Conservation (phyloP, 1,140 invertebrate genomes). For the Triops longicaudatus region DNA sequence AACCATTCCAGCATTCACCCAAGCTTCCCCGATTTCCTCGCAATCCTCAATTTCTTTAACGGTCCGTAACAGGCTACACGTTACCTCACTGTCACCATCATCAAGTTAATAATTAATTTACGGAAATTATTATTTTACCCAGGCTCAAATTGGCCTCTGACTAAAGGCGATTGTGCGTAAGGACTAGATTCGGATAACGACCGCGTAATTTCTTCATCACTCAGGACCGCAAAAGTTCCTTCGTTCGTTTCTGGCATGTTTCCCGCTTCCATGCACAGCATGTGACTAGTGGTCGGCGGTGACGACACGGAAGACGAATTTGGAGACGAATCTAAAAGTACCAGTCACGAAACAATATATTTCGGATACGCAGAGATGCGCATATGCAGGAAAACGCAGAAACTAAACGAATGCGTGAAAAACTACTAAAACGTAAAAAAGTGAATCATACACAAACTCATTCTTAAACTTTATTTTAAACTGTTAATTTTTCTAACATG, state of each 20-base stretch:
- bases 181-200: constrained; percentile 25
- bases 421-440: too few species aligned
- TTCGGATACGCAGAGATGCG: too few species aligned
- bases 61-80: neutral
- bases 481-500: too few species aligned
- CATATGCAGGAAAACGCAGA: too few species aligned
- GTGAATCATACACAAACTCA: too few species aligned
- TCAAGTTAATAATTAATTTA: neutral
- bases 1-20: constrained; percentile 23
- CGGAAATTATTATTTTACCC: neutral
- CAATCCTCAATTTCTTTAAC: neutral
- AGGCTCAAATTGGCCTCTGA: neutral
- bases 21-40: constrained; percentile 9
- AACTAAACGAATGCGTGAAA: too few species aligned
- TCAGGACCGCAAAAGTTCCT: constrained; percentile 22
- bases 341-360: neutral
- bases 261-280: neutral
- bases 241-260: neutral
- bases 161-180: constrained; percentile 18
- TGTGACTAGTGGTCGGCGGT: neutral
- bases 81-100: neutral
- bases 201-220: constrained; percentile 26
- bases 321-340: neutral
- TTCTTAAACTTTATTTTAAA: too few species aligned
- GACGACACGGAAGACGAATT: neutral